Evolutionary conservation across 1,140 invertebrate genomes (phyloP).

Genomic region (Drosophila equinoxialis): DNA sequence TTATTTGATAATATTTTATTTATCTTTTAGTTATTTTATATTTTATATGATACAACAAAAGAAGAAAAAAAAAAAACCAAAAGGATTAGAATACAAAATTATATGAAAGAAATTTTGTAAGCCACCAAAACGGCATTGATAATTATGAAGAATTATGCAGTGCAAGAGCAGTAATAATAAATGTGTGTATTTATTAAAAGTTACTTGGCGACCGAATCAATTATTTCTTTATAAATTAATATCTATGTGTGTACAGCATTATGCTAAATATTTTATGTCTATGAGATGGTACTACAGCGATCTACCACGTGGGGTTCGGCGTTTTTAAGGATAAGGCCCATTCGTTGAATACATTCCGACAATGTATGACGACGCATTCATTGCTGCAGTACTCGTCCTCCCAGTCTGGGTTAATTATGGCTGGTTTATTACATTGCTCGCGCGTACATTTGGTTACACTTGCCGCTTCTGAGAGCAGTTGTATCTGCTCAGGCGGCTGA

Average conservation of each 20-base stretch:
- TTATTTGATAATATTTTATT: conserved; percentile 53
- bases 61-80: conserved; percentile 9
- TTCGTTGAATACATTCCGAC: conserved; percentile 85
- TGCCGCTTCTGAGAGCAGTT: conserved; percentile 67
- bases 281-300: too few species aligned
- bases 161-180: conserved; percentile 69
- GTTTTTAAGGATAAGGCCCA: conserved; percentile 71
- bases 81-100: conserved; percentile 38
- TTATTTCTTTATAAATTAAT: conserved; percentile 7
- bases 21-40: conserved; percentile 63
- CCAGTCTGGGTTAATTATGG: conserved; percentile 96
- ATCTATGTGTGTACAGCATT: too few species aligned
- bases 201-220: conserved; percentile 46
- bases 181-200: conserved; percentile 81
- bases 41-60: conserved; percentile 26
- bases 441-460: conserved; percentile 90
- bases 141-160: conserved; percentile 66
- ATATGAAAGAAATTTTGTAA: conserved; percentile 55
- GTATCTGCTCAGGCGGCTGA: conserved; percentile 63
- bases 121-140: conserved; percentile 57
- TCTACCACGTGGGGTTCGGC: conserved; percentile 24
- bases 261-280: conserved; percentile 34
- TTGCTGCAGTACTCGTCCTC: conserved; percentile 99
- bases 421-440: conserved; percentile 94
- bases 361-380: conserved; percentile 98